Evolutionary conservation across 2,113 vertebrate genomes (phyloP).

Genomic region (Tringa solitaria): DNA sequence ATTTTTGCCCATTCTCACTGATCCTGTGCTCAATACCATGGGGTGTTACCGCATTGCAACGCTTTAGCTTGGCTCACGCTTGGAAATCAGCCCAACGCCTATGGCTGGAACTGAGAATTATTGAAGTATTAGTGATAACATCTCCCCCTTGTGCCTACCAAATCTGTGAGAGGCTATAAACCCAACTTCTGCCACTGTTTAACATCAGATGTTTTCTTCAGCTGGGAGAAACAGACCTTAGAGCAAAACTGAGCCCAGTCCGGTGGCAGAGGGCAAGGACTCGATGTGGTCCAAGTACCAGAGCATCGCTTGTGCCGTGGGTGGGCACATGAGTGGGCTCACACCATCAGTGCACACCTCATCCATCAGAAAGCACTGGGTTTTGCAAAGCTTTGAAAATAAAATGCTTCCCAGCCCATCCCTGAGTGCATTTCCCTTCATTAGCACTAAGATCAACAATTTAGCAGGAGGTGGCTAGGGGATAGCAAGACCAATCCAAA

Average conservation of each 20-base stretch:
- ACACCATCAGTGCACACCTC: not conserved
- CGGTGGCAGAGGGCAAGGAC: not conserved
- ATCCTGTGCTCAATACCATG: not conserved
- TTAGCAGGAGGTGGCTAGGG: conserved; percentile 31
- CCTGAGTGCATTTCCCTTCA: conserved; percentile 12
- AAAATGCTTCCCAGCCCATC: not conserved
- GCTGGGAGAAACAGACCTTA: not conserved
- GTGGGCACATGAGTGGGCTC: not conserved
- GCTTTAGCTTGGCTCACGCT: not conserved
- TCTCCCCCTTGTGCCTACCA: conserved; percentile 27
- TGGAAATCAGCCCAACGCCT: not conserved
- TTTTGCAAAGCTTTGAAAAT: not conserved
- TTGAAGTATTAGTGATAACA: not conserved
- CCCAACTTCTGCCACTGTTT: not conserved
- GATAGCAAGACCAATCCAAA: conserved; percentile 56
- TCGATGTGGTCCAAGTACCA: rapidly evolving
- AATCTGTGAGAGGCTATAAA: not conserved
- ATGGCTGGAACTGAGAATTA: not conserved
- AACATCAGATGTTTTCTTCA: not conserved
- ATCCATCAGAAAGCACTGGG: not conserved
- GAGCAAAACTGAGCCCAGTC: not conserved
- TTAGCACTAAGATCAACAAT: conserved; percentile 54
- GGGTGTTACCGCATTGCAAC: not conserved
- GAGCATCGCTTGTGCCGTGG: not conserved
- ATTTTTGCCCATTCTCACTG: not conserved